Evolutionary conservation across 2,113 vertebrate species (phyloP), one percentile per base, ranked within the genome.

Genomic region (Willisornis vidua): DNA sequence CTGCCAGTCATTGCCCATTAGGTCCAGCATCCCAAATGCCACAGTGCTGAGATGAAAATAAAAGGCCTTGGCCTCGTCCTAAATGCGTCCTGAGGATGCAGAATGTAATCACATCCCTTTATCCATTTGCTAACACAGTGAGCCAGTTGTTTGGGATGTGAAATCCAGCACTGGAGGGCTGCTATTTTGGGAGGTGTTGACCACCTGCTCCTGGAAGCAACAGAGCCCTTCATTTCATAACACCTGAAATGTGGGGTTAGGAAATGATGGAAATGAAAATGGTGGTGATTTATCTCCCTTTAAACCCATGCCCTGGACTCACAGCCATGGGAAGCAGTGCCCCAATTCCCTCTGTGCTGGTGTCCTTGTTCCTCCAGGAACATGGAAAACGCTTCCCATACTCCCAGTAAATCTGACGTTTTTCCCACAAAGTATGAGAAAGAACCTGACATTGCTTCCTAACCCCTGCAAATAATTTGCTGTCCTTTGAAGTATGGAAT

Each of bases 341-440:
- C 31, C 31, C 28, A 3, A 22, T 16, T 58, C 37, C 31, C 24
- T 4, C 14, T 7, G 1, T 23, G 8, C 4, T 8, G 12, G 3
- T 7, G 25, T 6, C 49, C 25, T 22, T 0, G 0, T 11, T 55
- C 28, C 65, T 14, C 51, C 59, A 12, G 23, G 16, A 74, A 26
- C 4, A 2, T 3, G 26, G 45, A 2, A 54, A 70, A 70, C 1
- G 3, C 12, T 54, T 3, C 5, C 1, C 0, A 0, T 33, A 1
- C 10, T 62, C n/a, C 37, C 7, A 31, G 9, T 18, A 78, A 74
- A 84, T 37, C 41, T 62, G 33, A 3, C 23, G 1, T 58, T 93
- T 84, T 48, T 35, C 49, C 59, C 52, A 33, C 15, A 35, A 48
- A 70, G 8, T 10, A 3, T 8, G 24, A 54, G 71, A 24, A 72